Evolutionary conservation across 1,140 invertebrate species (phyloP).

Genomic region (Zelostemma sp.): DNA sequence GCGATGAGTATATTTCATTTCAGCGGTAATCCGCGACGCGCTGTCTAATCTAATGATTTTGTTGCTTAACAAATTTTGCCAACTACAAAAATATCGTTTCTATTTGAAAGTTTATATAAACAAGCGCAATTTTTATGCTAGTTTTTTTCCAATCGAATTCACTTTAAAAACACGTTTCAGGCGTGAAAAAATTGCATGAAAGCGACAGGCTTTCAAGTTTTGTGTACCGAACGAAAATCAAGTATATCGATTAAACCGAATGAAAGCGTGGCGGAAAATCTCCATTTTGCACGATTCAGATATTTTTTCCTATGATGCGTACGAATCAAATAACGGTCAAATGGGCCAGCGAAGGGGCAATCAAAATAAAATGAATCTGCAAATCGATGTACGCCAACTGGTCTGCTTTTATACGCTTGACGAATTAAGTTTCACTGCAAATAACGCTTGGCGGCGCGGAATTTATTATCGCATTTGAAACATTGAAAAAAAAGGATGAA

Average conservation of each 20-base stretch:
- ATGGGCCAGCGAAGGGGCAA: conserved; percentile 1
- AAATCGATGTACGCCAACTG: not conserved
- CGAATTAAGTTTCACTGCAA: not conserved
- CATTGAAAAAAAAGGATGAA: not conserved
- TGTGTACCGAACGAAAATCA: conserved; percentile 2
- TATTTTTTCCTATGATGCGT: not conserved
- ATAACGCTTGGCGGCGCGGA: not conserved
- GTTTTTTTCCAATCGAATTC: too few relatives aligned
- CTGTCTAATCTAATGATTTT: conserved; percentile 14
- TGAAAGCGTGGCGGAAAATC: too few relatives aligned
- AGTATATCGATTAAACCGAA: too few relatives aligned
- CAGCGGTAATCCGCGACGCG: conserved; percentile 4
- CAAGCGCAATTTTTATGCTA: too few relatives aligned
- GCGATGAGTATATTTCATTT: conserved; percentile 6
- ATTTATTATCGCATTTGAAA: conserved; percentile 1
- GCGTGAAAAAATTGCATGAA: not conserved
- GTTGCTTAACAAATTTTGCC: conserved; percentile 12
- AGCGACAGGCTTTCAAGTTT: too few relatives aligned
- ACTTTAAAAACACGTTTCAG: too few relatives aligned
- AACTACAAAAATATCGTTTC: not conserved
- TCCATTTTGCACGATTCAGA: too few relatives aligned
- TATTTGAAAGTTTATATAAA: not conserved
- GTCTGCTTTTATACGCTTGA: not conserved
- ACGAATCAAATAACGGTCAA: not conserved
- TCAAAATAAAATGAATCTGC: conserved; percentile 2